Conservation (phyloP, 2,888 invertebrate species). For the Dasysyrphus tricinctus region DNA sequence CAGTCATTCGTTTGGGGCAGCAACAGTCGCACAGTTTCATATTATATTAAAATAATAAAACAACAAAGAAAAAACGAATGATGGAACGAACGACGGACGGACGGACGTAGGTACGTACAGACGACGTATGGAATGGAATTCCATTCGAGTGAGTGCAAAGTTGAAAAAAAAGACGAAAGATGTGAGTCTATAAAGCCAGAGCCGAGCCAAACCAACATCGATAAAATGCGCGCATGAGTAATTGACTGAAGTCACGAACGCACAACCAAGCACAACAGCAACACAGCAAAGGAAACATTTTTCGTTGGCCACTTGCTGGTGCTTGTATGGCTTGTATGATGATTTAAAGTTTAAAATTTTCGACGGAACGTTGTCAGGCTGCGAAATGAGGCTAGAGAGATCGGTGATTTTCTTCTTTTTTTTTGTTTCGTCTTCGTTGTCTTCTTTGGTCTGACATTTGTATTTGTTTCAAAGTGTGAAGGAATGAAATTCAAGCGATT, state of each 20-base stretch:
- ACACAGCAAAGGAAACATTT: constrained; percentile 43
- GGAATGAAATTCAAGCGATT: constrained; percentile 34
- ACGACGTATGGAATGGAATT: constrained; percentile 53
- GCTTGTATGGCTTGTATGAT: constrained; percentile 21
- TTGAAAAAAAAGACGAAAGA: constrained; percentile 23
- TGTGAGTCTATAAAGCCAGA: constrained; percentile 34
- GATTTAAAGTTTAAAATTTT: constrained; percentile 45
- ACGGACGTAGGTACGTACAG: not conserved
- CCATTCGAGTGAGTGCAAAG: constrained; percentile 56
- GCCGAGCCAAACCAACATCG: constrained; percentile 45
- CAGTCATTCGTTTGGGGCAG: constrained; percentile 63
- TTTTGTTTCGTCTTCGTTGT: constrained; percentile 15
- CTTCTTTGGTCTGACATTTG: constrained; percentile 24
- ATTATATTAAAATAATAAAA: constrained; percentile 16
- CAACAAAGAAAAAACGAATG: constrained; percentile 42
- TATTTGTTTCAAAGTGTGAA: constrained; percentile 31
- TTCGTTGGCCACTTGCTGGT: constrained; percentile 36
- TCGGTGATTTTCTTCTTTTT: constrained; percentile 48
- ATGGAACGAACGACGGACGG: not conserved
- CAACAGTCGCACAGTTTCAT: constrained; percentile 53
- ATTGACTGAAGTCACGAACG: constrained; percentile 74
- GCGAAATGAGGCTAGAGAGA: constrained; percentile 71
- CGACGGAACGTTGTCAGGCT: constrained; percentile 34
- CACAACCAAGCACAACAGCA: constrained; percentile 46
- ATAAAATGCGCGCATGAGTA: constrained; percentile 75